phyloP scores from a whole-genome alignment of 2,113 vertebrate genomes.

The Cyanoramphus novaezelandiae region DNA sequence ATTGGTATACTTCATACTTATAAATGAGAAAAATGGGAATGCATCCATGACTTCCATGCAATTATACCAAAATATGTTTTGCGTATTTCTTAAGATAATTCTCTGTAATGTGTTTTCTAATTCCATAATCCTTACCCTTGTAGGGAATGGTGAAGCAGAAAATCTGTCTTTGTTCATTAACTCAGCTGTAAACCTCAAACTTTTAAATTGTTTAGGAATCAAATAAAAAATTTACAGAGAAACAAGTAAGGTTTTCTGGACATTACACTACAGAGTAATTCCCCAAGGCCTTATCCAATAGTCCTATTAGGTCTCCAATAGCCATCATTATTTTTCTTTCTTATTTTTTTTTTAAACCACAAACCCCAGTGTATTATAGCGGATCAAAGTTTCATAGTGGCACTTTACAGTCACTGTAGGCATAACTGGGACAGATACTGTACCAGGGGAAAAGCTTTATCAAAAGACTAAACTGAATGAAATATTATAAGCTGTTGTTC shows the following conservation, averaged over 20 bases:
- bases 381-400: not conserved
- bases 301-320: not conserved
- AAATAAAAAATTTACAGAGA: not conserved
- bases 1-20: not conserved
- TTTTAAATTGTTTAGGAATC: not conserved
- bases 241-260: not conserved
- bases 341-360: not conserved
- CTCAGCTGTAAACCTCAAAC: not conserved
- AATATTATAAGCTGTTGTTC: not conserved
- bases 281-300: not conserved
- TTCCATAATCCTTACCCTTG: not conserved
- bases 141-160: not conserved
- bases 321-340: not conserved
- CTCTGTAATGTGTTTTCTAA: not conserved
- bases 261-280: not conserved
- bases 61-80: not conserved
- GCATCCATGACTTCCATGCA: not conserved
- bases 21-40: not conserved
- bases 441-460: not conserved
- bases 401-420: not conserved
- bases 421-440: not conserved
- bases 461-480: conserved; percentile 8
- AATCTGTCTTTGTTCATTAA: not conserved
- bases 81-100: not conserved
- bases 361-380: not conserved